A percentile compares a stretch with the other conserved stretches of the same genome.
Evolutionary conservation across 2,888 invertebrate genomes (phyloP).

Genomic region (Drosophila ustulata): DNA sequence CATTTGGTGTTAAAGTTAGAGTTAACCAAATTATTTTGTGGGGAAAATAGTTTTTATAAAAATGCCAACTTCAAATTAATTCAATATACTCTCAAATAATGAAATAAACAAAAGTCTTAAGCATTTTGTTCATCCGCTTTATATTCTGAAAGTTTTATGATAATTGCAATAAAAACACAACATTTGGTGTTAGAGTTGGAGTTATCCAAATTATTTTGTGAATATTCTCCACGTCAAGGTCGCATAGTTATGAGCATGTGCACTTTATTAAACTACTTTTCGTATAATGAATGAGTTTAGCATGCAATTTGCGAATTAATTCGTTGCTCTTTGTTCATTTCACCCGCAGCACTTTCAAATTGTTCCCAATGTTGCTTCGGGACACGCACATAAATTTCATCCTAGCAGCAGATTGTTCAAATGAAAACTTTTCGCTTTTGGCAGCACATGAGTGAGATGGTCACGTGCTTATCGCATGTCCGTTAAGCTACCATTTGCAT

Average conservation of each 20-base stretch:
- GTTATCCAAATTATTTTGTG: not conserved
- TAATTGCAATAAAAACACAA: no score
- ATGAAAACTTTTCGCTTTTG: conserved; percentile 21
- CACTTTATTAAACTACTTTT: conserved; percentile 22
- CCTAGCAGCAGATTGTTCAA: conserved; percentile 12
- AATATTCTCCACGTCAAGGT: not conserved
- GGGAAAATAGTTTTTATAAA: no score
- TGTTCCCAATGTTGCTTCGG: conserved; percentile 5
- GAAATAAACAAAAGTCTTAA: no score
- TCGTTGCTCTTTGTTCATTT: conserved; percentile 12
- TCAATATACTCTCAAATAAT: no score
- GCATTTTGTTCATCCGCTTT: no score
- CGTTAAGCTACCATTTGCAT: conserved; percentile 45
- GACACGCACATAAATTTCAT: conserved; percentile 34
- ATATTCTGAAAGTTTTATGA: not conserved
- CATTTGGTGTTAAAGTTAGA: not conserved
- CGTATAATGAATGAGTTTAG: conserved; percentile 20
- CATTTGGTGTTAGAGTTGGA: not conserved
- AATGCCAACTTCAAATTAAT: no score
- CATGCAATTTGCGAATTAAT: conserved; percentile 54
- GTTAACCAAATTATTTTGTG: not conserved
- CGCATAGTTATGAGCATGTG: conserved; percentile 18
- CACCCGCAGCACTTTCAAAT: conserved; percentile 11
- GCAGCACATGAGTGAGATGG: not conserved
- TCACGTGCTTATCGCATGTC: conserved; percentile 33